Evolutionary conservation across 1,140 invertebrate species (phyloP), one percentile per base, ranked within the genome.

Genomic region (Pantala flavescens): DNA sequence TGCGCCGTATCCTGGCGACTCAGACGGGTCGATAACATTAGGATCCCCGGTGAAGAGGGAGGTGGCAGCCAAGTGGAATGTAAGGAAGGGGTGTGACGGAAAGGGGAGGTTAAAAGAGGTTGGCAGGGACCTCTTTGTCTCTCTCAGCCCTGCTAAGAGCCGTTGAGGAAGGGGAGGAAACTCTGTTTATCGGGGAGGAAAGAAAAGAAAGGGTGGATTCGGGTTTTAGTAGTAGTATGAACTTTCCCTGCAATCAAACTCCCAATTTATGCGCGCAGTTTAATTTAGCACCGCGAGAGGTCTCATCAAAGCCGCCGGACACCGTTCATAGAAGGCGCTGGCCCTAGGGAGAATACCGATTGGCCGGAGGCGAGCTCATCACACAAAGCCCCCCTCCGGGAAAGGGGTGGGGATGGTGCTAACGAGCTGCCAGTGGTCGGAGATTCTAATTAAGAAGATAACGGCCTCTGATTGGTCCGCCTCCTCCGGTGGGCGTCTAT

Each of bases 401-500:
- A 63, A 36, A 63, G 49, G 49, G 16, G 14, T 21, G n/a, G 49
- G 49, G 49, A 19, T 63, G 49, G 49, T 63, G 49, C 49, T 63
- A 63, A 63, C 49, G 49, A 63, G 49, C 49, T 63, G 49, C 49
- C 49, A 63, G 49, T 63, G 49, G 49, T 63, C 12, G 49, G 49
- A 63, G 49, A 63, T 63, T 63, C 49, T 63, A 63, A 63, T 63
- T 63, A 63, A 63, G 49, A 63, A 63, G 49, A 63, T 63, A 63
- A 63, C 49, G 49, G 49, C n/a, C 49, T 63, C 49, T 63, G 5
- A 63, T 63, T 63, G 49, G 49, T 63, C 49, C 49, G 49, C 49
- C 12, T 16, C 49, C 16, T 16, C 5, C 12, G 49, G 49, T 63
- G 49, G 49, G 49, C 49, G 49, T 63, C 12, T 3, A 63, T 36